Conservation (phyloP, 1,140 invertebrate genomes). For the Mylabris phalerata region DNA sequence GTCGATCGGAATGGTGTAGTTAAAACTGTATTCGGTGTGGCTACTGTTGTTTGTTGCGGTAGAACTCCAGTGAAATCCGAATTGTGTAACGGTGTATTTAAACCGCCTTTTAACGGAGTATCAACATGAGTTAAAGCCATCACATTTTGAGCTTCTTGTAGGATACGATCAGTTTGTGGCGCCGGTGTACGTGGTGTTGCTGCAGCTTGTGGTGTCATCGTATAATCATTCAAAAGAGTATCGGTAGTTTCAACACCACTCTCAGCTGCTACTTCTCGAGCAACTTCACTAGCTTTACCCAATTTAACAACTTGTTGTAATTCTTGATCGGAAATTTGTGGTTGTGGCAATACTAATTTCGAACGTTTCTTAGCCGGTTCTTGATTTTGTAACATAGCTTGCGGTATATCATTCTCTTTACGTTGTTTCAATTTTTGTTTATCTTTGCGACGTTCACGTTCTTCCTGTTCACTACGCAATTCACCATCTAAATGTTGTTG, state of each 20-base stretch:
- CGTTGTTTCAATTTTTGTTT: slow-evolving; percentile 89
- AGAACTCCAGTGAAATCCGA: slow-evolving; percentile 80
- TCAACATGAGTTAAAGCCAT: slow-evolving; percentile 97
- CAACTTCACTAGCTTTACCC: slow-evolving; percentile 89
- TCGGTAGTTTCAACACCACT: slow-evolving; percentile 75
- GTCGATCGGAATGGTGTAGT: slow-evolving; percentile 80
- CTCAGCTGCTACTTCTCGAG: slow-evolving; percentile 83
- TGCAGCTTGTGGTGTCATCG: slow-evolving; percentile 67
- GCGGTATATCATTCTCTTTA: slow-evolving; percentile 94
- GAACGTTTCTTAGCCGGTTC: slow-evolving; percentile 91
- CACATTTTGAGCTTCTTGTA: slow-evolving; percentile 96
- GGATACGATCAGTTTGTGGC: slow-evolving; percentile 59
- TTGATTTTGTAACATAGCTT: slow-evolving; percentile 80
- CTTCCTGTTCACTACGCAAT: slow-evolving; percentile 80
- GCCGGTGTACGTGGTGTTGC: slow-evolving; percentile 85
- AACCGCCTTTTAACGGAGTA: slow-evolving; percentile 92
- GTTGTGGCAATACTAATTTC: slow-evolving; percentile 92
- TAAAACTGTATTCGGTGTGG: slow-evolving; percentile 93
- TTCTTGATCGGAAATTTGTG: slow-evolving; percentile 94
- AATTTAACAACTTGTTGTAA: slow-evolving; percentile 93
- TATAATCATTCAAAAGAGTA: slow-evolving; percentile 86
- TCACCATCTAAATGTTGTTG: slow-evolving; percentile 94
- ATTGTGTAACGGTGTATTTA: slow-evolving; percentile 88
- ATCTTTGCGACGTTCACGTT: slow-evolving; percentile 64
- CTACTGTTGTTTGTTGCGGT: slow-evolving; percentile 63